A percentile compares a stretch with the other conserved stretches of the same genome.
Evolutionary conservation across 2,113 vertebrate species (phyloP).

Genomic region (Emydura subglobosa): DNA sequence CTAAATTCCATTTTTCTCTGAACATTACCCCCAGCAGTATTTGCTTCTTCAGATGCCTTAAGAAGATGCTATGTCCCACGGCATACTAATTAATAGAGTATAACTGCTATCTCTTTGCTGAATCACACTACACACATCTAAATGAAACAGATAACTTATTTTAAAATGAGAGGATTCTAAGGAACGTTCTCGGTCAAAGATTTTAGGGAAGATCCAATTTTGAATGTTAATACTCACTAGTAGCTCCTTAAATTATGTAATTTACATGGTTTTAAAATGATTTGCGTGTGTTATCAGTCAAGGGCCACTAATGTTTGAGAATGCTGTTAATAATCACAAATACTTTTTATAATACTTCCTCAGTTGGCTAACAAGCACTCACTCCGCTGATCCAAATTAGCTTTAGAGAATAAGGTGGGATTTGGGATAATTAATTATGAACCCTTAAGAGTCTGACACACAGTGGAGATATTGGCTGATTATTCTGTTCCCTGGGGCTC

Average conservation of each 20-base stretch:
- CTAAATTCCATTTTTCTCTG: background rate
- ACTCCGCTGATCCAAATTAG: constrained; percentile 44
- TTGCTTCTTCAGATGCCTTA: background rate
- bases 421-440: constrained; percentile 29
- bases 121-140: constrained; percentile 29
- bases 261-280: background rate
- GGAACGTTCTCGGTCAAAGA: background rate
- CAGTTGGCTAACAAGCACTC: constrained; percentile 55
- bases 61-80: background rate
- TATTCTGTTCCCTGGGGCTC: constrained; percentile 58
- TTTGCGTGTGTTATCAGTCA: constrained; percentile 5
- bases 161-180: background rate
- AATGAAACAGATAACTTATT: background rate
- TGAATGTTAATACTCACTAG: background rate
- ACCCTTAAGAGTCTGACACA: constrained; percentile 28
- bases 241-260: background rate
- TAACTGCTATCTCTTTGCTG: background rate
- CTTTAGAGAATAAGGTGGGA: constrained; percentile 39
- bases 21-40: constrained; percentile 34
- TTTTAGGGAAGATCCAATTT: background rate
- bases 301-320: background rate
- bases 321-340: background rate
- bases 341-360: constrained; percentile 20
- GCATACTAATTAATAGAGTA: background rate
- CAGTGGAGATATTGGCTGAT: constrained; percentile 58